These are phyloP conservation scores for Leuciscus waleckii DNA, from an alignment of 2,797 vertebrate species.

Conservation along the genomic window DNA sequence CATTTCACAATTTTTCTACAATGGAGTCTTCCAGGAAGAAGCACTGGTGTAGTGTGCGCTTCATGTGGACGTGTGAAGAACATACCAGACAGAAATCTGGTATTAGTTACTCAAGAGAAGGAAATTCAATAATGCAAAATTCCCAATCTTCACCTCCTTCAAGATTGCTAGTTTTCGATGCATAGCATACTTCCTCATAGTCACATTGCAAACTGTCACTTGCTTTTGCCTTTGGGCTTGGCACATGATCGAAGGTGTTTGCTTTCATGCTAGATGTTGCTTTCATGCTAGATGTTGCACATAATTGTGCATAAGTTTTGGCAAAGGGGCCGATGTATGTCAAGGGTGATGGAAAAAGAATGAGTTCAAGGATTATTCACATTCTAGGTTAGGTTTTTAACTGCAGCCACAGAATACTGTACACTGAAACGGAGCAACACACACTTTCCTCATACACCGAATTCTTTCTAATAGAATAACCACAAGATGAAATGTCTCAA, in stretches of 20 bases:
- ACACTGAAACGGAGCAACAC: no score
- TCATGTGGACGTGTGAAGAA: background rate
- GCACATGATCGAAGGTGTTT: slow-evolving; percentile 1
- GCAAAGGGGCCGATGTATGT: background rate
- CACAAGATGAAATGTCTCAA: background rate
- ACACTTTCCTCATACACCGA: background rate
- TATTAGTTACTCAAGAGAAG: background rate
- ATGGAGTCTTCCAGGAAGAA: background rate
- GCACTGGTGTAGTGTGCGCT: background rate
- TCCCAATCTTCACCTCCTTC: background rate
- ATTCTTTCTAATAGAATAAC: background rate
- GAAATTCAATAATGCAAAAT: background rate
- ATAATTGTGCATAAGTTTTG: slow-evolving; percentile 21
- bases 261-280: slow-evolving; percentile 28
- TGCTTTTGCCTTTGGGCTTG: slow-evolving; percentile 34
- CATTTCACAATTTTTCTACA: background rate
- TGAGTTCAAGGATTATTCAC: background rate
- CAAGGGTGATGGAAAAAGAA: background rate
- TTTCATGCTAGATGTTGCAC: slow-evolving; percentile 17
- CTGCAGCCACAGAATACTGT: background rate
- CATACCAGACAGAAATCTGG: background rate
- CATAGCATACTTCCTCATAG: slow-evolving; percentile 13
- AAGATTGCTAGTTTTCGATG: background rate
- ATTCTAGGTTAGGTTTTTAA: background rate
- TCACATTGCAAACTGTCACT: slow-evolving; percentile 14